phyloP scores from a whole-genome alignment of 2,113 vertebrate species.

The Rousettus leschenaultii region DNA sequence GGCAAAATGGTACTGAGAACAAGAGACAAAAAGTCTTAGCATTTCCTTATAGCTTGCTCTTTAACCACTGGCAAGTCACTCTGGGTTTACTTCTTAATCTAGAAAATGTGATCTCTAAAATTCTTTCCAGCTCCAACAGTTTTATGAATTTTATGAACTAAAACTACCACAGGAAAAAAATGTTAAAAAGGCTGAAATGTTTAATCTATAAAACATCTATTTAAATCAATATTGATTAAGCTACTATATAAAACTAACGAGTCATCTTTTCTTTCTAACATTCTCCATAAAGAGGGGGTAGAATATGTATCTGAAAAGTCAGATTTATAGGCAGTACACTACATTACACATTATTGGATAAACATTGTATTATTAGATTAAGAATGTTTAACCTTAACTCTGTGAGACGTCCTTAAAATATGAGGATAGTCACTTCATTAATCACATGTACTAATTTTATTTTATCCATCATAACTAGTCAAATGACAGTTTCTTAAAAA shows the following conservation, averaged over 20 bases:
- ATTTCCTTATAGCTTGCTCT: not conserved
- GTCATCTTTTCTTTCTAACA: not conserved
- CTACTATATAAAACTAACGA: not conserved
- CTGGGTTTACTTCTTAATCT: not conserved
- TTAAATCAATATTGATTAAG: not conserved
- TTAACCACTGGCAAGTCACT: not conserved
- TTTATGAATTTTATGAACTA: not conserved
- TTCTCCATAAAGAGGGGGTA: not conserved
- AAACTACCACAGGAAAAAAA: not conserved
- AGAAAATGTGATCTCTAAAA: not conserved
- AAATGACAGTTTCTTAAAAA: slow-evolving; percentile 9
- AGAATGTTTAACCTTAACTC: not conserved
- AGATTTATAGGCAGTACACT: not conserved
- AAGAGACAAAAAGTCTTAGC: not conserved
- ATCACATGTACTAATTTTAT: not conserved
- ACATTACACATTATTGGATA: not conserved
- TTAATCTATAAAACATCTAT: not conserved
- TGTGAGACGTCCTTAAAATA: not conserved
- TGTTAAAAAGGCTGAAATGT: not conserved
- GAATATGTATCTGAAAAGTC: not conserved
- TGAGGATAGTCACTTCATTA: not conserved
- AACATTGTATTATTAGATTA: not conserved
- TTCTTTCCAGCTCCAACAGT: not conserved
- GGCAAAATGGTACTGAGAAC: not conserved
- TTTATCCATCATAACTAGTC: not conserved